Percentiles rank a stretch among this genome's conserved stretches.
These are phyloP conservation scores for Tillus elongatus DNA, from an alignment of 2,888 invertebrate species.

Conservation along the genomic window DNA sequence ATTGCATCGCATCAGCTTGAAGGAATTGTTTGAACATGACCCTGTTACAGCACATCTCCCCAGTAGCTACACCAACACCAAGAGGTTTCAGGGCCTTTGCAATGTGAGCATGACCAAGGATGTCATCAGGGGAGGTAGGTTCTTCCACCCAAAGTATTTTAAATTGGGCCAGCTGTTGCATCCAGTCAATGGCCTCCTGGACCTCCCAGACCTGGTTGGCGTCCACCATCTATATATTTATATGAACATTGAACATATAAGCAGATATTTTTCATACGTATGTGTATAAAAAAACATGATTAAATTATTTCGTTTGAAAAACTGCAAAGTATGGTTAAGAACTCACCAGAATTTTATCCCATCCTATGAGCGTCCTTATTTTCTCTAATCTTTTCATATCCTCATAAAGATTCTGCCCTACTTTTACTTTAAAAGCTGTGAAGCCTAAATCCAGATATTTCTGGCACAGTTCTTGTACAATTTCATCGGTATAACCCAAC, in stretches of 20 bases:
- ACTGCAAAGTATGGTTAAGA: no score
- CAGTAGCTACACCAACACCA: slow-evolving; percentile 80
- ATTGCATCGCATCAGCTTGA: slow-evolving; percentile 70
- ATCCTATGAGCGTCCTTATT: slow-evolving; percentile 68
- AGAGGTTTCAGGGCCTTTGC: slow-evolving; percentile 62
- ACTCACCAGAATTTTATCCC: slow-evolving; percentile 61
- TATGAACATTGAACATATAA: slow-evolving; percentile 11
- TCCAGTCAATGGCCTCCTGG: slow-evolving; percentile 76
- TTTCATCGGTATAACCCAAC: slow-evolving; percentile 77
- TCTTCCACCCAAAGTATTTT: slow-evolving; percentile 86
- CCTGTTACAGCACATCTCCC: slow-evolving; percentile 86
- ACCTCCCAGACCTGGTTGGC: slow-evolving; percentile 88
- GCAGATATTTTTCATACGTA: background rate
- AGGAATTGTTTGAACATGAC: slow-evolving; percentile 89
- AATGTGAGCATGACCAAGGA: slow-evolving; percentile 76
- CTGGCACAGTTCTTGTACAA: slow-evolving; percentile 58
- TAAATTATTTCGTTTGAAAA: background rate
- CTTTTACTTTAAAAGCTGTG: slow-evolving; percentile 80
- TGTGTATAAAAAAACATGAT: background rate
- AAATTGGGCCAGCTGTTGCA: slow-evolving; percentile 63
- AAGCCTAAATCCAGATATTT: slow-evolving; percentile 69
- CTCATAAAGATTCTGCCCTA: slow-evolving; percentile 70
- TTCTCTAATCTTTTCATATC: slow-evolving; percentile 64
- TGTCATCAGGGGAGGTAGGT: slow-evolving; percentile 85
- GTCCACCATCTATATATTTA: slow-evolving; percentile 72